phyloP scores from a whole-genome alignment of 2,888 invertebrate species.

The Eucera pruinosa region DNA sequence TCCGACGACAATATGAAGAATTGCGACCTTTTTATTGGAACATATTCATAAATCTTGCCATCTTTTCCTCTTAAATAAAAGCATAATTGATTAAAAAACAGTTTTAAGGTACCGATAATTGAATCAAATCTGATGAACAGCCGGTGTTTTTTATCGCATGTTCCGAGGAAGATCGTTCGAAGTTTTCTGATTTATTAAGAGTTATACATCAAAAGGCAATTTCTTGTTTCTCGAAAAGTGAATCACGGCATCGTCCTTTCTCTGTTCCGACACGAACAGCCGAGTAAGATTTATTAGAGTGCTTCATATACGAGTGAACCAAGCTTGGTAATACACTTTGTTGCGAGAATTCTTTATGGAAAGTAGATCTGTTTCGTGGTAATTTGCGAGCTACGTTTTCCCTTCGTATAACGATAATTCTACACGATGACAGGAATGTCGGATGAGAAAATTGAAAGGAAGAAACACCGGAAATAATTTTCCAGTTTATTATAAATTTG shows the following conservation, averaged over 20 bases:
- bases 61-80: not conserved
- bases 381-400: constrained; percentile 11
- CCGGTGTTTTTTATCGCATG: not conserved
- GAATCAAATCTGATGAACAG: constrained; percentile 1
- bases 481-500: not conserved
- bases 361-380: constrained; percentile 30
- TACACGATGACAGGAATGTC: not conserved
- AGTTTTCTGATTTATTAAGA: constrained; percentile 35
- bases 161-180: not conserved
- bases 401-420: constrained; percentile 1
- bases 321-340: constrained; percentile 19
- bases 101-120: not conserved
- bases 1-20: too few species aligned
- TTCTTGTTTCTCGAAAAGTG: constrained; percentile 32
- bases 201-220: constrained; percentile 38
- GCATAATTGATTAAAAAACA: not conserved
- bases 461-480: not conserved
- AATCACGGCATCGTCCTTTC: constrained; percentile 31
- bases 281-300: constrained; percentile 49
- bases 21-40: too few species aligned
- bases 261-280: constrained; percentile 31
- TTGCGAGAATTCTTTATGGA: constrained; percentile 18
- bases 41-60: not conserved
- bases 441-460: constrained; percentile 1
- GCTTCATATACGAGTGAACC: constrained; percentile 26